phyloP scores from a whole-genome alignment of 2,113 vertebrate genomes.

The Hipposideros armiger region DNA sequence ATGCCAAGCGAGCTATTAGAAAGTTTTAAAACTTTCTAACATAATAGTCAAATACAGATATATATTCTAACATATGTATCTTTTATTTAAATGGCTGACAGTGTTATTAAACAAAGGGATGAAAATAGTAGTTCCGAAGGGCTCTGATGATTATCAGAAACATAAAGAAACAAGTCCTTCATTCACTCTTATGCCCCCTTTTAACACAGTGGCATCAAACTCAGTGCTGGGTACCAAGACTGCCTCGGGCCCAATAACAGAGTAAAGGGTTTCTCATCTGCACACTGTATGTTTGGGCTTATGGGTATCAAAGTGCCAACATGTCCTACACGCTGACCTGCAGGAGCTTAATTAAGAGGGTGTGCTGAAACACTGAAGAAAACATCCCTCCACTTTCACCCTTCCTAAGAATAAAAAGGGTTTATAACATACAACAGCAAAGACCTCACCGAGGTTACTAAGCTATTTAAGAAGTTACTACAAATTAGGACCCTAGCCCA shows the following conservation, averaged over 20 bases:
- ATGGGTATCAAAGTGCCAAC: neutral
- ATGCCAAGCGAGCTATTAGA: neutral
- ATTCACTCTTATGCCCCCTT: neutral
- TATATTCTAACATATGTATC: neutral
- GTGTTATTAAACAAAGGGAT: neutral
- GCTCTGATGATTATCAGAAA: neutral
- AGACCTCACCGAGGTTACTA: neutral
- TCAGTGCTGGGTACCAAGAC: neutral
- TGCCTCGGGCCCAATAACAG: neutral
- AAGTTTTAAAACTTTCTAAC: neutral
- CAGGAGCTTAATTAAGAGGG: neutral
- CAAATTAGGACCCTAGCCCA: neutral
- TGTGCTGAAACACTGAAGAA: neutral
- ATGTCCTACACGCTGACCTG: neutral
- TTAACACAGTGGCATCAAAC: neutral
- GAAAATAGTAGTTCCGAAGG: neutral
- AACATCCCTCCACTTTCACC: neutral
- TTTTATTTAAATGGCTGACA: slow-evolving; percentile 17
- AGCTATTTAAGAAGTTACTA: neutral
- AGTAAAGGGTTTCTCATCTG: neutral
- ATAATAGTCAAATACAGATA: neutral
- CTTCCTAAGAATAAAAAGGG: neutral
- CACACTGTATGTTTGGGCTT: neutral
- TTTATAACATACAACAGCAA: neutral
- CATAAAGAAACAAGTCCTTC: neutral